These are phyloP conservation scores for Drosophila robusta DNA, from an alignment of 2,888 invertebrate genomes.

Conservation along the genomic window DNA sequence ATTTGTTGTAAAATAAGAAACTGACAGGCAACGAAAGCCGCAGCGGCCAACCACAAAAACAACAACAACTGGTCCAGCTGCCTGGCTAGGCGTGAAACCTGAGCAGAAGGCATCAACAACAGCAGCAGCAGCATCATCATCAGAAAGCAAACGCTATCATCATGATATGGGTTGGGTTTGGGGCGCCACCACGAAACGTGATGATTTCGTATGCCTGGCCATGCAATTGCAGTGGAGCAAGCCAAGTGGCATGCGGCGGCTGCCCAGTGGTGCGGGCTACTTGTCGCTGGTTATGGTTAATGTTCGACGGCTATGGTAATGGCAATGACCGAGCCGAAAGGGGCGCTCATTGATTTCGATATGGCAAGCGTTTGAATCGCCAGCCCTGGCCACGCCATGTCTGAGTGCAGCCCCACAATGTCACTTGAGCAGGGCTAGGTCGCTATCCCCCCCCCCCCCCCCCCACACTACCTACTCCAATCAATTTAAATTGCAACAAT, in stretches of 20 bases:
- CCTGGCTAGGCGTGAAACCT: conserved; percentile 67
- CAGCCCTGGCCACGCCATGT: conserved; percentile 33
- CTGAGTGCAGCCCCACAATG: conserved; percentile 44
- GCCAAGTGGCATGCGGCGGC: conserved; percentile 56
- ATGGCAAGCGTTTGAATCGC: conserved; percentile 26
- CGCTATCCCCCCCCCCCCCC: background rate
- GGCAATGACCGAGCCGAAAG: conserved; percentile 34
- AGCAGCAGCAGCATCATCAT: conserved; percentile 18
- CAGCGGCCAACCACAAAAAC: conserved; percentile 37
- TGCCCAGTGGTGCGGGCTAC: conserved; percentile 32
- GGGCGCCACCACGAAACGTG: conserved; percentile 72
- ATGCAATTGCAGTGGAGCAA: conserved; percentile 40
- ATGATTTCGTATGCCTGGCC: conserved; percentile 65
- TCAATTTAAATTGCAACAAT: conserved; percentile 75
- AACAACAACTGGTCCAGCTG: conserved; percentile 59
- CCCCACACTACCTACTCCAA: conserved; percentile 7
- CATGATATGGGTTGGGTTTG: conserved; percentile 28
- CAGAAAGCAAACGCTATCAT: conserved; percentile 31
- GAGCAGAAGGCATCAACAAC: conserved; percentile 34
- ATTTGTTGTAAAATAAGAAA: conserved; percentile 41
- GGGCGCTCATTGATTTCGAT: conserved; percentile 62
- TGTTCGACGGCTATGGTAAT: conserved; percentile 50
- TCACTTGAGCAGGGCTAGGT: conserved; percentile 53
- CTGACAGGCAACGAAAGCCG: conserved; percentile 40
- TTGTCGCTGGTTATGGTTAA: conserved; percentile 51